Percentiles rank a stretch among this genome's conserved stretches.
These are phyloP conservation scores for Paradoxurus hermaphroditus DNA, from an alignment of 2,113 vertebrate species.

Conservation along the genomic window DNA sequence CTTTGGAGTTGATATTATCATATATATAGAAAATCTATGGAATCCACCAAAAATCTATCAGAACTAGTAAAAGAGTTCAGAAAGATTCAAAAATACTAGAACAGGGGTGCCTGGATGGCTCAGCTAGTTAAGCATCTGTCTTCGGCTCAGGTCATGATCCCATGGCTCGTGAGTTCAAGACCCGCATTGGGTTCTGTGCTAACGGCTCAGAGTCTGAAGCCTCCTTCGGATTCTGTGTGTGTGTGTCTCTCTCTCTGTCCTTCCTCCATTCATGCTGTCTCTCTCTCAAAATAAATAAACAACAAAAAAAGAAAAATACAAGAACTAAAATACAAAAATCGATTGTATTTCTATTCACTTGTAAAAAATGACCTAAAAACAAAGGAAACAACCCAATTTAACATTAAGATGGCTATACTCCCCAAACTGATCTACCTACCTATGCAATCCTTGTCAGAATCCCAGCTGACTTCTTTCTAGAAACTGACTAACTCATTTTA, in stretches of 20 bases:
- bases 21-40: neutral
- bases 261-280: too few relatives aligned
- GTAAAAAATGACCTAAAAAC: neutral
- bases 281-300: too few relatives aligned
- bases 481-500: neutral
- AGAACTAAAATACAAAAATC: neutral
- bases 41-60: slow-evolving; percentile 1
- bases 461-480: slow-evolving; percentile 5
- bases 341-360: neutral
- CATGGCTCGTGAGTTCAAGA: too few relatives aligned
- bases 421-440: neutral
- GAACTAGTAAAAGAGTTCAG: neutral
- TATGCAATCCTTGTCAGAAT: neutral
- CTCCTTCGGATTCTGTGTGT: too few relatives aligned
- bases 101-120: too few relatives aligned
- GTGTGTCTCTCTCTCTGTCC: too few relatives aligned
- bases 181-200: too few relatives aligned
- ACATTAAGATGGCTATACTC: neutral
- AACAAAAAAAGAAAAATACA: neutral
- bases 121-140: too few relatives aligned
- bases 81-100: neutral
- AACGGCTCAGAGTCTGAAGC: too few relatives aligned
- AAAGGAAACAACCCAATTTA: neutral
- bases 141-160: too few relatives aligned
- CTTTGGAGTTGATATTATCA: neutral